Evolutionary conservation across 2,797 vertebrate genomes (phyloP), one percentile per base, ranked within the genome.

Genomic region (Leptodactylus fallax): DNA sequence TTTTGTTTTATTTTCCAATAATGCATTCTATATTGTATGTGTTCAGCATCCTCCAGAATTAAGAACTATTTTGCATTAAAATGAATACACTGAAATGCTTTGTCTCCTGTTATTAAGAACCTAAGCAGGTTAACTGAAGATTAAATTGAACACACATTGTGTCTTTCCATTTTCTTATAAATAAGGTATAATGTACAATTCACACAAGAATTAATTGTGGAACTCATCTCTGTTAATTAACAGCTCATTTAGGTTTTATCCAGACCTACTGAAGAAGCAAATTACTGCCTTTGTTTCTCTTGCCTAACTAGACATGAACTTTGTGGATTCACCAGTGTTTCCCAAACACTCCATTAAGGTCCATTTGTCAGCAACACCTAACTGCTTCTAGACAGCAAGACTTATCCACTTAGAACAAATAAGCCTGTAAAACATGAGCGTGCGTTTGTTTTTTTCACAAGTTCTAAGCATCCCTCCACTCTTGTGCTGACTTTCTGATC

Each of bases 1-100:
- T 88, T 90, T 90, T 89, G 27, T 91, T 92, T 92, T 93, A 87
- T 85, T 87, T 87, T 90, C 81, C 65, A 65, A 87, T 85, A 90
- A 90, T 85, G 86, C 83, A 87, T 90, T 87, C 65, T 87, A 89
- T 90, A 87, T 87, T 87, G 85, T 87, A 85, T 83, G 88, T 90
- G 88, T 89, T 86, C 85, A 76, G 79, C 85, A 90, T 87, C 85
- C 81, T 84, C 13, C 77, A 81, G 67, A 85, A 77, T 60, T 87
- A 80, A 74, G 53, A 85, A 90, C 84, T 86, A 84, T 90, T 87
- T 90, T 90, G 85, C 88, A 89, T 89, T 89, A 89, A 86, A 89
- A 86, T 86, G 23, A 89, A 69, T 85, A 79, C 80, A 89, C 72
- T 61, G 12, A 78, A 17, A 23, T n/a, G 51, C 61, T 83, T 86